These are phyloP conservation scores for Dioctria rufipes DNA, from an alignment of 2,888 invertebrate species.

Conservation along the genomic window DNA sequence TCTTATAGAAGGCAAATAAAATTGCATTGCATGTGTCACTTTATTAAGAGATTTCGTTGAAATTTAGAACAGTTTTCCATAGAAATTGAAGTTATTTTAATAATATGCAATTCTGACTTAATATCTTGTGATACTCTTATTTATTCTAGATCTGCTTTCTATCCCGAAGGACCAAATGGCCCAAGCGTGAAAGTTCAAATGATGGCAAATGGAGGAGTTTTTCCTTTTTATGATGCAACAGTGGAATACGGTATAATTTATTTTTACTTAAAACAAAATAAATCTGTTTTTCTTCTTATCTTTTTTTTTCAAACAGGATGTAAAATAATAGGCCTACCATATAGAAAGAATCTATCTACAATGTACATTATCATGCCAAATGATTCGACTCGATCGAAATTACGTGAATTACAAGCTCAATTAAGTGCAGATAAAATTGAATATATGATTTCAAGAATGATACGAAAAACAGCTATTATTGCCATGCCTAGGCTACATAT, in stretches of 20 bases:
- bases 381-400: slow-evolving; percentile 70
- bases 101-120: too few species aligned
- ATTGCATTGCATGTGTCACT: too few species aligned
- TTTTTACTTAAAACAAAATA: neutral
- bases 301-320: slow-evolving; percentile 71
- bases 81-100: too few species aligned
- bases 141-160: slow-evolving; percentile 72
- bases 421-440: slow-evolving; percentile 72
- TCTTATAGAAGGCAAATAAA: too few species aligned
- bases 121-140: neutral
- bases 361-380: slow-evolving; percentile 79
- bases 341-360: slow-evolving; percentile 75
- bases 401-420: slow-evolving; percentile 71
- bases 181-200: slow-evolving; percentile 71
- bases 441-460: slow-evolving; percentile 67
- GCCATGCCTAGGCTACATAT: slow-evolving; percentile 83
- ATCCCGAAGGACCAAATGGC: slow-evolving; percentile 70
- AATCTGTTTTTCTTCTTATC: slow-evolving; percentile 24
- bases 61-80: too few species aligned
- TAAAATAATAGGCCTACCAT: slow-evolving; percentile 78
- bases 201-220: slow-evolving; percentile 75
- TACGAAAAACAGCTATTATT: slow-evolving; percentile 72
- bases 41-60: too few species aligned
- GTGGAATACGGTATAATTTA: slow-evolving; percentile 56
- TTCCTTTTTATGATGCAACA: slow-evolving; percentile 70